phyloP scores from a whole-genome alignment of 1,140 invertebrate genomes.

The Drosophila pseudoananassae region DNA sequence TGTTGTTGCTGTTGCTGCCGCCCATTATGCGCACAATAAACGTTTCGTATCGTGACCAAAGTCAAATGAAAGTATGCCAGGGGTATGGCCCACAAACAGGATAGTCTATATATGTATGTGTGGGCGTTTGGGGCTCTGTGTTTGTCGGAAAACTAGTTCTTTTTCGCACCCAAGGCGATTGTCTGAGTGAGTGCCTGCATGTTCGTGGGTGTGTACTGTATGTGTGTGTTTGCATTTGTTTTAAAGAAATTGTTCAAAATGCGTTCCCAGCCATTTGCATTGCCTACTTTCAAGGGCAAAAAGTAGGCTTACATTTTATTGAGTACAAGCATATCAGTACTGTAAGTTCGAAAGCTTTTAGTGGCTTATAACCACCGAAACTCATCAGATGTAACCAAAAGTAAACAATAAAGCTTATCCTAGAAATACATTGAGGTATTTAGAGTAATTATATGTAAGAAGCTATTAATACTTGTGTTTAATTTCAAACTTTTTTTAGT shows the following conservation, averaged over 20 bases:
- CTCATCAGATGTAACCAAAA: not conserved
- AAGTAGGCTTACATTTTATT: conserved; percentile 7
- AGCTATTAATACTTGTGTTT: not conserved
- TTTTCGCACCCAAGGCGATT: conserved; percentile 38
- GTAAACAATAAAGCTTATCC: not conserved
- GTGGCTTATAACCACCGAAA: conserved; percentile 22
- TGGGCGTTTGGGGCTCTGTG: not conserved
- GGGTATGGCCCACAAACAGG: conserved; percentile 70
- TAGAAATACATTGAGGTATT: not conserved
- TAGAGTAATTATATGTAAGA: not conserved
- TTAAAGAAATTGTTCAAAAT: conserved; percentile 30
- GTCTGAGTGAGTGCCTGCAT: conserved; percentile 39
- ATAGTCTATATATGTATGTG: not conserved
- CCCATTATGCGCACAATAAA: conserved; percentile 73
- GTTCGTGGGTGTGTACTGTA: not conserved
- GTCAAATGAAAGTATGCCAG: conserved; percentile 81
- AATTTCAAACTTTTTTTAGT: not conserved
- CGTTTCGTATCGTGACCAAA: conserved; percentile 81
- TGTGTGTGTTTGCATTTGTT: conserved; percentile 40
- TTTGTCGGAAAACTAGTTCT: conserved; percentile 36
- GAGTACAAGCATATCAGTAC: conserved; percentile 15
- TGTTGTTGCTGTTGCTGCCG: conserved; percentile 50
- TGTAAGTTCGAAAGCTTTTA: conserved; percentile 33
- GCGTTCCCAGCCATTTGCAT: conserved; percentile 44
- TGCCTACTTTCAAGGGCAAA: conserved; percentile 54